A percentile compares a stretch with the other conserved stretches of the same genome.
Conservation (phyloP, 2,113 vertebrate species). For the Apteryx owenii region DNA sequence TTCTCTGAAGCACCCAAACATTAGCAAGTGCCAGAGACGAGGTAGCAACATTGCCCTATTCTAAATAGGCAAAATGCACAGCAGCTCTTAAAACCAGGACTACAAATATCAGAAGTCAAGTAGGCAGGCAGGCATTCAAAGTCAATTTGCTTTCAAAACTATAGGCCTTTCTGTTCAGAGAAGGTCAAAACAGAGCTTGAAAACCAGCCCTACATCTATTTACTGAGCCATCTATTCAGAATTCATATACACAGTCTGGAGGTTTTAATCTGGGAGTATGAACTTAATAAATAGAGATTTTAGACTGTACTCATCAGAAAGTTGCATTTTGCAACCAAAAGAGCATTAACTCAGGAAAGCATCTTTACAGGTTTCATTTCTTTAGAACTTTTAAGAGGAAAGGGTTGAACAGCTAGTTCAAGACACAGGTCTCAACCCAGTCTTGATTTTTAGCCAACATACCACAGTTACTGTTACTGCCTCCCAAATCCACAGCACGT, state of each 20-base stretch:
- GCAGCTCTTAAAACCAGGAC: not conserved
- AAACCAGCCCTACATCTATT: not conserved
- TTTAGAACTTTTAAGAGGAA: not conserved
- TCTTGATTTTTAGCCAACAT: not conserved
- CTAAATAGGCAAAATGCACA: not conserved
- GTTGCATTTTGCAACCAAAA: not conserved
- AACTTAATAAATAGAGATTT: not conserved
- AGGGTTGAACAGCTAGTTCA: not conserved
- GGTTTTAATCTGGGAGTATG: not conserved
- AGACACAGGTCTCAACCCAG: not conserved
- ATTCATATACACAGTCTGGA: not conserved
- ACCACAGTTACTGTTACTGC: not conserved
- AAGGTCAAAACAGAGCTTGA: not conserved
- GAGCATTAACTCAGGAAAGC: not conserved
- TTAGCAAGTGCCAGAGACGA: rapidly evolving
- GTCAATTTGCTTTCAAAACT: not conserved
- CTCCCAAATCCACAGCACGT: rapidly evolving
- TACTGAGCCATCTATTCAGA: not conserved
- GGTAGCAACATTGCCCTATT: not conserved
- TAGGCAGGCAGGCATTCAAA: not conserved
- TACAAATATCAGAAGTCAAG: not conserved
- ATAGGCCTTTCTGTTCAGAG: not conserved
- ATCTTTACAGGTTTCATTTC: not conserved
- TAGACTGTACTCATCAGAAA: not conserved
- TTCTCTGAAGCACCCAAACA: not conserved